phyloP scores from a whole-genome alignment of 2,888 invertebrate genomes.

The Helobdella robusta region DNA sequence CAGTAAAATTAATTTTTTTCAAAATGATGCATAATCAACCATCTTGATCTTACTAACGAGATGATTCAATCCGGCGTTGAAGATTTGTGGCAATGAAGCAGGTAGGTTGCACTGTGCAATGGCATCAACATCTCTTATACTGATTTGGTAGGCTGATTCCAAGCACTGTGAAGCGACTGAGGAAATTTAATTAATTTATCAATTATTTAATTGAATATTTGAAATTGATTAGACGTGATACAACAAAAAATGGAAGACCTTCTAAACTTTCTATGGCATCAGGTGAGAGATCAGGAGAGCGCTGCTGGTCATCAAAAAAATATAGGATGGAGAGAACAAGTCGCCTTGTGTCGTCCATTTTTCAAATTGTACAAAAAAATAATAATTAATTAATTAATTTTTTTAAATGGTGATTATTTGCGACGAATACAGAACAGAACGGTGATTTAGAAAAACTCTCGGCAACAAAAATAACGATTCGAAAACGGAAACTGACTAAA shows the following conservation, averaged over 20 bases:
- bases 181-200: conserved; percentile 30
- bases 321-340: conserved; percentile 52
- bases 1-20: too few relatives aligned
- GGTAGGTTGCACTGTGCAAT: conserved; percentile 44
- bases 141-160: conserved; percentile 74
- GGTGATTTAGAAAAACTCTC: too few relatives aligned
- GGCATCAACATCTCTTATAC: conserved; percentile 47
- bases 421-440: too few relatives aligned
- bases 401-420: too few relatives aligned
- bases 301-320: conserved; percentile 52
- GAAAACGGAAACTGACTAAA: too few relatives aligned
- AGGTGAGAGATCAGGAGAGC: conserved; percentile 44
- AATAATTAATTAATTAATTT: too few relatives aligned
- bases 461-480: too few relatives aligned
- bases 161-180: conserved; percentile 83
- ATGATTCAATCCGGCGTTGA: conserved; percentile 36
- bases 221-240: neutral
- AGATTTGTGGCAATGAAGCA: conserved; percentile 51
- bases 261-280: conserved; percentile 68
- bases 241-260: conserved; percentile 42
- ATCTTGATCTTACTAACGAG: conserved; percentile 17
- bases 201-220: neutral
- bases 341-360: conserved; percentile 20
- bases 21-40: too few relatives aligned
- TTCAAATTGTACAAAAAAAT: too few relatives aligned